Percentiles rank a stretch among this genome's conserved stretches.
phyloP scores from a whole-genome alignment of 2,888 invertebrate species.

The Microctonus brassicae region DNA sequence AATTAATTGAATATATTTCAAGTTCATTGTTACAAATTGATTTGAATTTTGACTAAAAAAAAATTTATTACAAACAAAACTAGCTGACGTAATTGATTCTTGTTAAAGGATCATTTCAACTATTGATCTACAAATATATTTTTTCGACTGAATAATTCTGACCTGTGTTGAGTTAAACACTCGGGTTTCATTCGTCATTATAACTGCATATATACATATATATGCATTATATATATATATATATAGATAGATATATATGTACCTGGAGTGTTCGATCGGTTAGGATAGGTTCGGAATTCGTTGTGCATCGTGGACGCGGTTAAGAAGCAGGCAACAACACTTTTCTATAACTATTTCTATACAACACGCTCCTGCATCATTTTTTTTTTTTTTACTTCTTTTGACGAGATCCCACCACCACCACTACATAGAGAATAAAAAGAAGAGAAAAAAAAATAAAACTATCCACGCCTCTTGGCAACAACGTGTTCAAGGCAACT shows the following conservation, averaged over 20 bases:
- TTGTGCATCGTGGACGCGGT: slow-evolving; percentile 17
- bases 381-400: not conserved
- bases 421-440: slow-evolving; percentile 13
- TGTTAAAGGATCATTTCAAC: not conserved
- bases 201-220: too few relatives aligned
- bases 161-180: slow-evolving; percentile 9
- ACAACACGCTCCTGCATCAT: slow-evolving; percentile 17
- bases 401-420: not conserved
- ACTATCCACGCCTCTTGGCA: slow-evolving; percentile 26
- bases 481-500: not conserved
- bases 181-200: not conserved
- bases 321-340: slow-evolving; percentile 16
- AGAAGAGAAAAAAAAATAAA: slow-evolving; percentile 24
- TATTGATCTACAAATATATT: not conserved
- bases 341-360: not conserved
- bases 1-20: not conserved
- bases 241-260: slow-evolving; percentile 10
- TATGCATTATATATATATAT: too few relatives aligned
- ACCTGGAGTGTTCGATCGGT: slow-evolving; percentile 46
- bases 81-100: not conserved
- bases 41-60: too few relatives aligned
- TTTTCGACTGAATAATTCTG: not conserved
- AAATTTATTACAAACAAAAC: too few relatives aligned
- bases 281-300: slow-evolving; percentile 50
- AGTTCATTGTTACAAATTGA: too few relatives aligned